These are phyloP conservation scores for Carassius auratus DNA, from an alignment of 2,113 vertebrate genomes.

Conservation along the genomic window DNA sequence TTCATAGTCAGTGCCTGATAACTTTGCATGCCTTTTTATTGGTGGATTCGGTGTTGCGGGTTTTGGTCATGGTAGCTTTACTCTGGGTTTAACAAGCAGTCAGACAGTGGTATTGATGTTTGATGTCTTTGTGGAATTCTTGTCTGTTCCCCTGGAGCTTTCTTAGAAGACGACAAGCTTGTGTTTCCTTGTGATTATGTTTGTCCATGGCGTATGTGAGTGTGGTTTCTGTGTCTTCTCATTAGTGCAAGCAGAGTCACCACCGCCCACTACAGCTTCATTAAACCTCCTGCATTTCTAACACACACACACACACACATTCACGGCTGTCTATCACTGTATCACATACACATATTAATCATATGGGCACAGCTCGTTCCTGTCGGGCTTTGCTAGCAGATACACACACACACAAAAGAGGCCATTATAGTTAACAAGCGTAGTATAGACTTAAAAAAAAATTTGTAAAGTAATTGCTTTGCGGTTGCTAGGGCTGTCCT, in stretches of 20 bases:
- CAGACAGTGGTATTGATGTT: not conserved
- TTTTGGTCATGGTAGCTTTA: conserved; percentile 14
- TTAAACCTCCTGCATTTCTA: conserved; percentile 5
- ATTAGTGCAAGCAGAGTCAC: conserved; percentile 9
- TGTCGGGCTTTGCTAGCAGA: not conserved
- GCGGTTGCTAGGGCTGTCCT: not conserved
- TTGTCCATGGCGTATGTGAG: conserved; percentile 4
- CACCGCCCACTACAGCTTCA: conserved; percentile 2
- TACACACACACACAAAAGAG: not conserved
- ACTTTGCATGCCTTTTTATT: not conserved
- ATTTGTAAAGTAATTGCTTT: not conserved
- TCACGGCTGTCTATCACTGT: conserved; percentile 11
- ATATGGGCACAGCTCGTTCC: conserved; percentile 22
- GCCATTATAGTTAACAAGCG: not conserved
- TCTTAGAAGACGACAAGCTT: not conserved
- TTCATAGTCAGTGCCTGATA: not conserved
- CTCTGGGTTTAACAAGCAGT: not conserved
- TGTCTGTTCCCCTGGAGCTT: conserved; percentile 6
- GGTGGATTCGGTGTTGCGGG: not conserved
- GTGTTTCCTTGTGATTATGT: conserved; percentile 13
- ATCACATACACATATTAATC: conserved; percentile 6
- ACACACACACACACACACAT: not conserved
- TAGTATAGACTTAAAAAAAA: not conserved
- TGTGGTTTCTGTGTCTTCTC: not conserved
- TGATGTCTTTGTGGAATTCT: conserved; percentile 28